Evolutionary conservation across 2,888 invertebrate species (phyloP).

Genomic region (Synergus itoensis): DNA sequence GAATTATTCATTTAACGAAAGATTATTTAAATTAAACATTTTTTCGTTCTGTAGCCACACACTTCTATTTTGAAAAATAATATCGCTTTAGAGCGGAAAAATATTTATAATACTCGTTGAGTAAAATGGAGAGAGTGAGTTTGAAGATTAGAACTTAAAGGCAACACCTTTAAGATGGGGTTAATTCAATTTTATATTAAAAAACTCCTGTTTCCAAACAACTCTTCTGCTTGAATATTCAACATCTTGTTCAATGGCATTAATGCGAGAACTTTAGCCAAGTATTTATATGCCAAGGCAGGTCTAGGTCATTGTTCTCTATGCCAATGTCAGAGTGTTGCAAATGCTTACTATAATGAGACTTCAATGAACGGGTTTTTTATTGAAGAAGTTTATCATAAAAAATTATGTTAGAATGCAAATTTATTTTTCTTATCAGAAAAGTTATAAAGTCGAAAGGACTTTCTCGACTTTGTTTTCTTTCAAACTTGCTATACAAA

Average conservation of each 20-base stretch:
- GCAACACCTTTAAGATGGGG: background rate
- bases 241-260: slow-evolving; percentile 45
- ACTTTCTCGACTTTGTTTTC: too few relatives aligned
- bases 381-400: background rate
- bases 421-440: background rate
- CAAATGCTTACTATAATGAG: slow-evolving; percentile 7
- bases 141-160: too few relatives aligned
- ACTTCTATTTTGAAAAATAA: too few relatives aligned
- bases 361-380: background rate
- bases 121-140: too few relatives aligned
- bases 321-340: slow-evolving; percentile 54
- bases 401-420: background rate
- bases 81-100: too few relatives aligned
- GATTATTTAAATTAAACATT: too few relatives aligned
- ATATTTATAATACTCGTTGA: too few relatives aligned
- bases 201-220: background rate
- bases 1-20: too few relatives aligned
- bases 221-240: slow-evolving; percentile 6
- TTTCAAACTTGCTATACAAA: too few relatives aligned
- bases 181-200: background rate
- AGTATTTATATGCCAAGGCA: slow-evolving; percentile 53
- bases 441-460: too few relatives aligned
- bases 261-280: slow-evolving; percentile 46
- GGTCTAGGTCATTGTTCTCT: slow-evolving; percentile 65
- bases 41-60: too few relatives aligned